These are phyloP conservation scores for Anolis apletophallus DNA, from an alignment of 2,797 vertebrate species.

Conservation along the genomic window DNA sequence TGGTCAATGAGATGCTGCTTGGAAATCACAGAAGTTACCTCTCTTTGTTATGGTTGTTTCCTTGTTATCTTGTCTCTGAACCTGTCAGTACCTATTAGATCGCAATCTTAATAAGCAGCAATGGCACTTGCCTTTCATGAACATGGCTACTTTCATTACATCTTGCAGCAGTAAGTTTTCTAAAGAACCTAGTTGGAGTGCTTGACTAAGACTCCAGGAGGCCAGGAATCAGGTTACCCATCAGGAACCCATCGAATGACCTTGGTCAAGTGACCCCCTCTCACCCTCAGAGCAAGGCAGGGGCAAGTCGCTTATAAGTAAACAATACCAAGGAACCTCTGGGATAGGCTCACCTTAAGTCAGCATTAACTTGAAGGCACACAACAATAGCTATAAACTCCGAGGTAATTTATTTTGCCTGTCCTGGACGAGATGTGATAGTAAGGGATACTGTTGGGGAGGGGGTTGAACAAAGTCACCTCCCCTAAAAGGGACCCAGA, in stretches of 20 bases:
- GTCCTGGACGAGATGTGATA: too few species aligned
- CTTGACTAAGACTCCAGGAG: background rate
- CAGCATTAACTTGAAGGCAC: too few species aligned
- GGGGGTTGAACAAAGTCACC: too few species aligned
- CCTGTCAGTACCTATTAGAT: background rate
- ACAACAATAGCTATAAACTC: too few species aligned
- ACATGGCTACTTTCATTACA: background rate
- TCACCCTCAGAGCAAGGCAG: background rate
- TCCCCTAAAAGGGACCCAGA: too few species aligned
- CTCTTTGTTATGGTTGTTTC: background rate
- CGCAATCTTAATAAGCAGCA: background rate
- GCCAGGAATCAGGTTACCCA: background rate
- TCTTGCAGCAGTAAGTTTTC: background rate
- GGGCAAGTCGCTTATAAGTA: too few species aligned
- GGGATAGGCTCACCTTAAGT: too few species aligned
- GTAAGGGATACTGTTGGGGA: too few species aligned
- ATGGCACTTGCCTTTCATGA: background rate
- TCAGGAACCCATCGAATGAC: background rate
- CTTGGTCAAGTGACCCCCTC: background rate
- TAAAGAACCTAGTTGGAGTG: background rate
- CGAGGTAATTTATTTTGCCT: too few species aligned
- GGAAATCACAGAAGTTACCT: background rate
- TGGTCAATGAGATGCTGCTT: background rate
- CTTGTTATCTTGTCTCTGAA: background rate
- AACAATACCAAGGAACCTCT: too few species aligned